A percentile compares a stretch with the other conserved stretches of the same genome.
phyloP scores from a whole-genome alignment of 2,113 vertebrate species.

The Ctenodactylus gundi region DNA sequence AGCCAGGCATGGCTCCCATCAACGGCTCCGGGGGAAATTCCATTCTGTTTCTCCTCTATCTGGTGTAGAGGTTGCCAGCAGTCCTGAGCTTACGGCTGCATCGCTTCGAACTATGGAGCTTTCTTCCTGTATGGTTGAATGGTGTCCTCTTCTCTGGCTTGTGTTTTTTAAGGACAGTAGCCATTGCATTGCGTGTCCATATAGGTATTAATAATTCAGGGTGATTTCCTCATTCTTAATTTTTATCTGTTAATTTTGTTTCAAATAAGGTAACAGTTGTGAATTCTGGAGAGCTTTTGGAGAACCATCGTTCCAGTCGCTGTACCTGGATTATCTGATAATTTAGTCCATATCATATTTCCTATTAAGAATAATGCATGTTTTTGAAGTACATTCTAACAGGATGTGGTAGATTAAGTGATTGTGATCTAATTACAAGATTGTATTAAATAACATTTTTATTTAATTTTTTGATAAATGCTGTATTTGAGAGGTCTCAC shows the following conservation, averaged over 20 bases:
- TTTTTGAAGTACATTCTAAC: neutral
- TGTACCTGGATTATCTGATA: neutral
- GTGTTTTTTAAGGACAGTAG: neutral
- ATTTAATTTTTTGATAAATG: neutral
- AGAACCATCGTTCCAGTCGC: neutral
- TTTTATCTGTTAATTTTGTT: neutral
- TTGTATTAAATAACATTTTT: neutral
- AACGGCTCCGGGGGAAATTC: neutral
- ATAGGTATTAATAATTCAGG: neutral
- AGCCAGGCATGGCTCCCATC: rapidly evolving
- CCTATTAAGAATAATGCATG: neutral
- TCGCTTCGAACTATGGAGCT: too few species aligned
- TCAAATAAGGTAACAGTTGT: neutral
- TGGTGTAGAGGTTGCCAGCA: neutral
- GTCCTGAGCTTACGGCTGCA: neutral
- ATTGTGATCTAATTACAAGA: neutral
- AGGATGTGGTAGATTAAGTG: neutral
- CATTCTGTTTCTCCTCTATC: neutral
- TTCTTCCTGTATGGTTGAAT: too few species aligned
- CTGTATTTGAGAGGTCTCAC: neutral
- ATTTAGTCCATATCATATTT: neutral
- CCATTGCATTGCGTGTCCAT: neutral
- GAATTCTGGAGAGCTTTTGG: neutral
- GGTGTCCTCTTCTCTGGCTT: neutral
- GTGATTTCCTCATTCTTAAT: neutral